A percentile compares a stretch with the other conserved stretches of the same genome.
These are phyloP conservation scores for Unio pictorum DNA, from an alignment of 2,888 invertebrate species.

Conservation along the genomic window DNA sequence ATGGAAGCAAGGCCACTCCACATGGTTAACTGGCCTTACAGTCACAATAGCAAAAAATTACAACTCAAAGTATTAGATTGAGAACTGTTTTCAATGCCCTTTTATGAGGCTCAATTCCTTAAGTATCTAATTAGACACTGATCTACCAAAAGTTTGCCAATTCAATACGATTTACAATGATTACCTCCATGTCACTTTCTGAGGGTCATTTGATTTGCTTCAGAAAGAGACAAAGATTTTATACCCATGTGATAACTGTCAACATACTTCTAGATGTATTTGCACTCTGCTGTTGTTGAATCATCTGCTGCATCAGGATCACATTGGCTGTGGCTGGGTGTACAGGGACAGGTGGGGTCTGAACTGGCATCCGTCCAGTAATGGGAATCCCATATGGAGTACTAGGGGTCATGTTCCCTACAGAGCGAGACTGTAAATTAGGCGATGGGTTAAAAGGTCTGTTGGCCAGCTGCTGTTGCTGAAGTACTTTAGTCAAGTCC, in stretches of 20 bases:
- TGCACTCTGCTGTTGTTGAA: slow-evolving; percentile 35
- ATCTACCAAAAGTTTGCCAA: too few species aligned
- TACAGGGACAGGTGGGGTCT: slow-evolving; percentile 26
- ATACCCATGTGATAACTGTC: neutral
- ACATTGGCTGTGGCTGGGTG: slow-evolving; percentile 38
- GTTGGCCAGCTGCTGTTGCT: slow-evolving; percentile 37
- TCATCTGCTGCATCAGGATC: slow-evolving; percentile 56
- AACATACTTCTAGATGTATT: slow-evolving; percentile 32
- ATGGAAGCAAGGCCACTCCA: too few species aligned
- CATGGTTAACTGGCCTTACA: too few species aligned
- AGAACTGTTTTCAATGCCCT: too few species aligned
- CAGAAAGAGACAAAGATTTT: neutral
- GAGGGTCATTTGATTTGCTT: neutral
- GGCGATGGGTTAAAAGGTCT: slow-evolving; percentile 40
- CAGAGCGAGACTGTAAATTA: slow-evolving; percentile 23
- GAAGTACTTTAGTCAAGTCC: slow-evolving; percentile 45
- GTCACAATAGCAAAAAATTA: too few species aligned
- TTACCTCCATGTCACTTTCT: neutral
- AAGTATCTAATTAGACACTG: too few species aligned
- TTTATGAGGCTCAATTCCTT: too few species aligned
- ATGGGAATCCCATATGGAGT: slow-evolving; percentile 53
- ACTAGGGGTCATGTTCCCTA: slow-evolving; percentile 26
- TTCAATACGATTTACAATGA: too few species aligned
- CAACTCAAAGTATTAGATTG: too few species aligned
- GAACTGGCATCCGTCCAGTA: slow-evolving; percentile 53